Conservation (phyloP, 2,888 invertebrate species). For the Phlogophora meticulosa region DNA sequence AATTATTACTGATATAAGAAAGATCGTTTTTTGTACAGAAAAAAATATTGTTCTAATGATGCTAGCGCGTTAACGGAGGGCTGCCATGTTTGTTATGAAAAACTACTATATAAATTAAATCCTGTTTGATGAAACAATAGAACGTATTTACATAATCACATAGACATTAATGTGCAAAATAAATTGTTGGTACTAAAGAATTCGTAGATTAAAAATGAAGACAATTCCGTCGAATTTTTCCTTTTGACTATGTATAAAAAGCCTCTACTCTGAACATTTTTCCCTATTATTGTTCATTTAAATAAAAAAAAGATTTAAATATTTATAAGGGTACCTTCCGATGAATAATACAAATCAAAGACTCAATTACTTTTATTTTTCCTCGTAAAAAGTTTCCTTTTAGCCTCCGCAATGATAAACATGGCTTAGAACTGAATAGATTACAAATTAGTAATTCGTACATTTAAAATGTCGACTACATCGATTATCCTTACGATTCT, state of each 20-base stretch:
- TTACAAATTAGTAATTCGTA: background rate
- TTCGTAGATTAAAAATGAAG: slow-evolving; percentile 8
- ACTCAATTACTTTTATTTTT: slow-evolving; percentile 11
- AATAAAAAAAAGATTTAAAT: background rate
- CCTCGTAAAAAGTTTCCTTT: slow-evolving; percentile 21
- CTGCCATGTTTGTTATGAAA: slow-evolving; percentile 3
- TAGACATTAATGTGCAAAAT: slow-evolving; percentile 3
- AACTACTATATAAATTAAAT: slow-evolving; percentile 20
- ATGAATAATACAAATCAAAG: slow-evolving; percentile 15
- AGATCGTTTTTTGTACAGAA: slow-evolving; percentile 4
- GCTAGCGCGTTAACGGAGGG: slow-evolving; percentile 3
- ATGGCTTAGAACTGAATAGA: slow-evolving; percentile 5
- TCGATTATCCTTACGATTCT: background rate
- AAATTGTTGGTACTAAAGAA: background rate
- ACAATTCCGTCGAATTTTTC: background rate
- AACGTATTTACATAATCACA: slow-evolving; percentile 41
- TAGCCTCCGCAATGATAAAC: slow-evolving; percentile 1
- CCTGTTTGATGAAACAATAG: slow-evolving; percentile 33
- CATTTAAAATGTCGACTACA: background rate
- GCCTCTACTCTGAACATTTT: slow-evolving; percentile 1
- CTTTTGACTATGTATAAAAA: background rate
- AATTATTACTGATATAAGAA: background rate
- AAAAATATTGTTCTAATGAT: slow-evolving; percentile 12
- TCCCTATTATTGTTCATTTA: background rate
- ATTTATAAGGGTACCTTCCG: background rate